A percentile compares a stretch with the other conserved stretches of the same genome.
Conservation (phyloP, 37 sponge, comb jelly and placozoan species). For the Oopsacas minuta region DNA sequence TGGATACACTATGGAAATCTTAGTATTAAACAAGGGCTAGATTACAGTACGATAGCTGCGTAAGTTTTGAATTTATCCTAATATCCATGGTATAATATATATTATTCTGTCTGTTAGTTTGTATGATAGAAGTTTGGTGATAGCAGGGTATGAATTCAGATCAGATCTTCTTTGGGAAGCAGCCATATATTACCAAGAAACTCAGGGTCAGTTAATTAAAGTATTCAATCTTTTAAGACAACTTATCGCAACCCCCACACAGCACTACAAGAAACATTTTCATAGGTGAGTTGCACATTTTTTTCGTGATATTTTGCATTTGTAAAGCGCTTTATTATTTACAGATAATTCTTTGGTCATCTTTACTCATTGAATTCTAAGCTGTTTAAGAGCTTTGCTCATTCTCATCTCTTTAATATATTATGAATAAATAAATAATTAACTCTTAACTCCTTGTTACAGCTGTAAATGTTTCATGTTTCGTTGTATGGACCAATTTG, state of each 20-base stretch:
- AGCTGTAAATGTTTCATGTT: no score
- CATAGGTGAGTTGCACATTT: conserved; percentile 52
- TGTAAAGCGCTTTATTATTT: no score
- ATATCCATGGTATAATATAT: neutral
- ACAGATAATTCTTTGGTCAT: neutral
- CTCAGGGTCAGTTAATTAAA: conserved; percentile 19
- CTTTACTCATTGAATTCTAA: neutral
- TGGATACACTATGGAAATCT: conserved; percentile 70
- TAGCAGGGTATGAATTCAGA: conserved; percentile 61
- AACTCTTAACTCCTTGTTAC: no score
- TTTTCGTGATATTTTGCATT: neutral
- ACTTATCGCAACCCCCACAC: conserved; percentile 52
- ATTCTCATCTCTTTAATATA: neutral
- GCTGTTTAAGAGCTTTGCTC: neutral
- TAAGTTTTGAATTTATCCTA: neutral
- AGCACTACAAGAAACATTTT: conserved; percentile 41
- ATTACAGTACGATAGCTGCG: neutral
- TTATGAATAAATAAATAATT: neutral
- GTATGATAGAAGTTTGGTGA: conserved; percentile 48
- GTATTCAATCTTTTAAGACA: conserved; percentile 45
- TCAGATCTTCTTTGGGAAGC: conserved; percentile 70
- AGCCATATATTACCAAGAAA: conserved; percentile 60
- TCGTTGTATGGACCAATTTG: no score
- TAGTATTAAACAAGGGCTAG: conserved; percentile 25
- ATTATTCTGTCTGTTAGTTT: conserved; percentile 23